Conservation (phyloP, 2,113 vertebrate species). For the Tyrannus savana region DNA sequence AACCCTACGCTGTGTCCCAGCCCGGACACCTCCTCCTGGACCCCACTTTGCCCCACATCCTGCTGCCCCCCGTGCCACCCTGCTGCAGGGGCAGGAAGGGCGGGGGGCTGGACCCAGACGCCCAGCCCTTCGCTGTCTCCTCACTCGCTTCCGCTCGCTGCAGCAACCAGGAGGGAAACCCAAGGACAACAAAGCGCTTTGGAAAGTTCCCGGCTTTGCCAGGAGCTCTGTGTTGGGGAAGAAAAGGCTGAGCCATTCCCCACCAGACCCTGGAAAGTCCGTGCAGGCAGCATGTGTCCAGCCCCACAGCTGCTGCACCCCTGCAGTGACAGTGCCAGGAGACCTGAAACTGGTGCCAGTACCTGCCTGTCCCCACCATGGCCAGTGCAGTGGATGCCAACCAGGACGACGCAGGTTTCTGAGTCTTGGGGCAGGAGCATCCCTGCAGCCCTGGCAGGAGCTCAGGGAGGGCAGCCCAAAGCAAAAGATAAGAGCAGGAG, state of each 20-base stretch:
- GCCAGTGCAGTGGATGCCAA: fast-evolving
- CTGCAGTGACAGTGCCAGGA: background rate
- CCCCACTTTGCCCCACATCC: background rate
- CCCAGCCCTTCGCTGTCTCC: background rate
- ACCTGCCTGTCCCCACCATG: background rate
- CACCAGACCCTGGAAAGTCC: background rate
- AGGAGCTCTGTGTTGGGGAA: background rate
- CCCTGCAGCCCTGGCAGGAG: fast-evolving
- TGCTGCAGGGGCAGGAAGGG: background rate
- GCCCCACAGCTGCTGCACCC: background rate
- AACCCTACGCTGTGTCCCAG: fast-evolving
- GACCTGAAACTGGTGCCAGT: fast-evolving
- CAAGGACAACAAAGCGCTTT: background rate
- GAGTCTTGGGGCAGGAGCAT: background rate
- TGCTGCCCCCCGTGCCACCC: background rate
- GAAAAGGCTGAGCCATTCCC: background rate
- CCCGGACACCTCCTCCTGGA: background rate
- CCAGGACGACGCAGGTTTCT: background rate
- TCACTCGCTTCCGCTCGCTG: background rate
- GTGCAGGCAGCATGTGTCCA: fast-evolving
- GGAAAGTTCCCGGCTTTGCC: constrained; percentile 11
- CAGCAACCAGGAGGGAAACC: background rate
- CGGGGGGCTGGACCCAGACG: fast-evolving
- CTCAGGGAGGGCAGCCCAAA: background rate
- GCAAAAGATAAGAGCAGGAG: background rate